Conservation (phyloP, 2,888 invertebrate species). For the Drosophila picticornis region DNA sequence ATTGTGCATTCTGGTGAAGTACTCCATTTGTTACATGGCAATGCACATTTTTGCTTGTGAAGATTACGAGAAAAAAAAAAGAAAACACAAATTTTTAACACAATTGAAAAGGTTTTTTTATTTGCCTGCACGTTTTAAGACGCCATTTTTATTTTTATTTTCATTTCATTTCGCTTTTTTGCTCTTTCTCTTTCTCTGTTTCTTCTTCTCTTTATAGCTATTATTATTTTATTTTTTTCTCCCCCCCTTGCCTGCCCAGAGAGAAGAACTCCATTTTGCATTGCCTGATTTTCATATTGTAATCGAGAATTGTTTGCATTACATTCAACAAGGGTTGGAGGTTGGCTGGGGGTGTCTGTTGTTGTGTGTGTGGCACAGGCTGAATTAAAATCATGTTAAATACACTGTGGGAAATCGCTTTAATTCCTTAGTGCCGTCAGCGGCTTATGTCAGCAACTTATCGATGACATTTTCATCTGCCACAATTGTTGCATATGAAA, state of each 20-base stretch:
- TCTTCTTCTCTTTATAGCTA: slow-evolving; percentile 1
- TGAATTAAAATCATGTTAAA: slow-evolving; percentile 35
- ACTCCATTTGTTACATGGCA: slow-evolving; percentile 16
- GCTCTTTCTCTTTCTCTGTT: neutral
- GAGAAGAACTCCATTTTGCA: slow-evolving; percentile 39
- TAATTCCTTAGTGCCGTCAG: slow-evolving; percentile 17
- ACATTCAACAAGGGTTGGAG: slow-evolving; percentile 33
- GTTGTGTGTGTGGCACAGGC: slow-evolving; percentile 1
- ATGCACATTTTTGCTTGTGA: slow-evolving; percentile 11
- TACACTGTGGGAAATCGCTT: slow-evolving; percentile 33
- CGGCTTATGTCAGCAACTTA: slow-evolving; percentile 17
- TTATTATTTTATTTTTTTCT: neutral
- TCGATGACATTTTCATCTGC: slow-evolving; percentile 27
- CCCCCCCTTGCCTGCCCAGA: slow-evolving; percentile 1
- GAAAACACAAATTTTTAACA: neutral
- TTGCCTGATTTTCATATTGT: slow-evolving; percentile 55
- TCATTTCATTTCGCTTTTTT: slow-evolving; percentile 1
- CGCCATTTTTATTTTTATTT: slow-evolving; percentile 40
- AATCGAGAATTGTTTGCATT: slow-evolving; percentile 57
- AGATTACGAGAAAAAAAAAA: neutral
- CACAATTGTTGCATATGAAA: slow-evolving; percentile 16
- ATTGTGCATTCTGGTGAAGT: neutral
- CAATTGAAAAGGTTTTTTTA: slow-evolving; percentile 1
- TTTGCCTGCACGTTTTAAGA: slow-evolving; percentile 12
- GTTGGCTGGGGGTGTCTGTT: neutral